Percentiles rank a stretch among this genome's conserved stretches.
These are phyloP conservation scores for Sminthopsis crassicaudata DNA, from an alignment of 2,113 vertebrate species.

Conservation along the genomic window DNA sequence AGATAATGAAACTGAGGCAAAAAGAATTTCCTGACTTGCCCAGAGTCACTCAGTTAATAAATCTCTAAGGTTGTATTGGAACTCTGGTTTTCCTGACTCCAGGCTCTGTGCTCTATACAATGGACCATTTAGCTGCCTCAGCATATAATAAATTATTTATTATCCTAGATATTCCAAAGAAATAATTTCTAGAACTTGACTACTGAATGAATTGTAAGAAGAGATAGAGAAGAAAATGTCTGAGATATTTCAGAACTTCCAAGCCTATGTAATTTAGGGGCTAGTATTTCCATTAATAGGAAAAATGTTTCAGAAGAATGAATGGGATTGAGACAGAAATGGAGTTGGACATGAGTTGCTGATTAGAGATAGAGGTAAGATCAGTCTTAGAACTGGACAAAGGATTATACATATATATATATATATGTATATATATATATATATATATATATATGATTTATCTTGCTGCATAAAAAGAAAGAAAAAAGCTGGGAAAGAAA, in stretches of 20 bases:
- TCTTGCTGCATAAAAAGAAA: too few relatives aligned
- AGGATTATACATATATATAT: too few relatives aligned
- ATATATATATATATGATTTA: too few relatives aligned
- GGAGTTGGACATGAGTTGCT: background rate
- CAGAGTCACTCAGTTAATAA: background rate
- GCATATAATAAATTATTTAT: background rate
- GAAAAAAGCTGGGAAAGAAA: too few relatives aligned
- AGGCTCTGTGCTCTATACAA: background rate
- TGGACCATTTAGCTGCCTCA: background rate
- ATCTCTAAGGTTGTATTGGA: background rate
- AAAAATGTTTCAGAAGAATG: background rate
- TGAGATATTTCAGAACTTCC: background rate
- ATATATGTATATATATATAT: too few relatives aligned
- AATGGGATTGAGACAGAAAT: background rate
- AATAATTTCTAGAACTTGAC: background rate
- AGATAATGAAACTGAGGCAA: background rate
- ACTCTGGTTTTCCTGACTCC: background rate
- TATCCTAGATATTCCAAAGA: background rate
- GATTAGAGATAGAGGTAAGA: background rate
- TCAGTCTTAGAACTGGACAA: background rate
- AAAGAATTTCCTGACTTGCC: background rate
- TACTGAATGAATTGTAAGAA: background rate
- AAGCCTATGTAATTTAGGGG: background rate
- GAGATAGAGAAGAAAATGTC: background rate
- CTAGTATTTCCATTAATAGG: background rate